These are phyloP conservation scores for Monochamus alternatus DNA, from an alignment of 2,888 invertebrate species.

Conservation along the genomic window DNA sequence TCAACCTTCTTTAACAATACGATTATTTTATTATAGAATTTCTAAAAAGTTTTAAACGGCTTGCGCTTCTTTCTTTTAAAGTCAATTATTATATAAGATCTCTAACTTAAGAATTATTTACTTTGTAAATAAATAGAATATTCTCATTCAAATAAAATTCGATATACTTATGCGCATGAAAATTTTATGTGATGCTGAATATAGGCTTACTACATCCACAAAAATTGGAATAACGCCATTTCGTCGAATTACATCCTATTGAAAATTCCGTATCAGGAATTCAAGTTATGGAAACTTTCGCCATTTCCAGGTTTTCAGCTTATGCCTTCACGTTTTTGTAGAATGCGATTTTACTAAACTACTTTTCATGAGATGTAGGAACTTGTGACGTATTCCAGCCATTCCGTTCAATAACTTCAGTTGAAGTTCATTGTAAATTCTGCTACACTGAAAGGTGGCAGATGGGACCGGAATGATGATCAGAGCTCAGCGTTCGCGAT, in stretches of 20 bases:
- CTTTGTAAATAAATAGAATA: neutral
- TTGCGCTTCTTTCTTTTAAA: too few species aligned
- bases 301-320: neutral
- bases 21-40: too few species aligned
- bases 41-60: too few species aligned
- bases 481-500: slow-evolving; percentile 9
- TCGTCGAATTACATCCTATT: neutral
- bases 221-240: neutral
- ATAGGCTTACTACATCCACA: neutral
- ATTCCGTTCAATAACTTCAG: slow-evolving; percentile 16
- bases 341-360: neutral
- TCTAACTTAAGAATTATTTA: too few species aligned
- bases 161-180: neutral
- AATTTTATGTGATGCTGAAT: neutral
- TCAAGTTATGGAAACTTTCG: neutral
- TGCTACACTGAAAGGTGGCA: slow-evolving; percentile 4
- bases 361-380: slow-evolving; percentile 4
- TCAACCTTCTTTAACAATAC: too few species aligned
- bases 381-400: slow-evolving; percentile 12
- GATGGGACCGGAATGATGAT: slow-evolving; percentile 6
- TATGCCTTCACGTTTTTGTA: neutral
- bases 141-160: slow-evolving; percentile 2
- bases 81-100: too few species aligned
- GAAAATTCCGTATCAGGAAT: neutral
- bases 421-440: slow-evolving; percentile 17